Percentiles rank a stretch among this genome's conserved stretches.
Conservation (phyloP, 2,888 invertebrate species). For the Drosophila mercatorum region DNA sequence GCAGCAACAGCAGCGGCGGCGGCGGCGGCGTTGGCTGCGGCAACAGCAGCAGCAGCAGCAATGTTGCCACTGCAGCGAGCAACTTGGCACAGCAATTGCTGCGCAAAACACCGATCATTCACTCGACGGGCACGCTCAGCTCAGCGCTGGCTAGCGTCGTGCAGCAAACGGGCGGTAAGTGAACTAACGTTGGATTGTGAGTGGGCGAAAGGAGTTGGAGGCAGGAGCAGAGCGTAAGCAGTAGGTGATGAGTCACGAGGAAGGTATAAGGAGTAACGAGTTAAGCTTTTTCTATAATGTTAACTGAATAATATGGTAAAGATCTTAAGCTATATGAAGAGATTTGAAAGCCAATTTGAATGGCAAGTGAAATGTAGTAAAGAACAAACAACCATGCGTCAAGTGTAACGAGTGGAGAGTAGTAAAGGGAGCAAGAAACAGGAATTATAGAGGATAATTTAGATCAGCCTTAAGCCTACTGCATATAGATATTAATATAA, state of each 20-base stretch:
- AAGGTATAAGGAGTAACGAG: background rate
- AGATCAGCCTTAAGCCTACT: too few species aligned
- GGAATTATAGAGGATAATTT: too few species aligned
- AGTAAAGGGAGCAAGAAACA: too few species aligned
- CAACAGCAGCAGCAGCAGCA: conserved; percentile 15
- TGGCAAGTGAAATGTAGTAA: too few species aligned
- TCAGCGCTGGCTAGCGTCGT: conserved; percentile 78
- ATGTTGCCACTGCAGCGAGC: conserved; percentile 38
- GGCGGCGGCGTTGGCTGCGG: background rate
- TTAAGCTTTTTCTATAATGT: too few species aligned
- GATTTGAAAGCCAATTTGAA: too few species aligned
- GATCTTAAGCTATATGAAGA: too few species aligned
- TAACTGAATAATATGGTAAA: background rate
- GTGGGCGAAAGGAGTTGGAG: background rate
- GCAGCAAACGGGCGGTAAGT: conserved; percentile 80
- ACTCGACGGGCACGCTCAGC: conserved; percentile 77
- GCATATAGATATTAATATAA: too few species aligned
- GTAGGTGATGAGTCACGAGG: too few species aligned
- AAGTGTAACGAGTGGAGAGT: too few species aligned
- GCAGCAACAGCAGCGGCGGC: conserved; percentile 32
- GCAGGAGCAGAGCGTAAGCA: too few species aligned
- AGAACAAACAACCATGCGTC: too few species aligned
- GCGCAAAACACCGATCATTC: conserved; percentile 82
- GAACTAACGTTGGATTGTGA: background rate
- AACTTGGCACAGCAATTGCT: conserved; percentile 76